Evolutionary conservation across 2,113 vertebrate genomes (phyloP).

Genomic region (Myotis lucifugus): DNA sequence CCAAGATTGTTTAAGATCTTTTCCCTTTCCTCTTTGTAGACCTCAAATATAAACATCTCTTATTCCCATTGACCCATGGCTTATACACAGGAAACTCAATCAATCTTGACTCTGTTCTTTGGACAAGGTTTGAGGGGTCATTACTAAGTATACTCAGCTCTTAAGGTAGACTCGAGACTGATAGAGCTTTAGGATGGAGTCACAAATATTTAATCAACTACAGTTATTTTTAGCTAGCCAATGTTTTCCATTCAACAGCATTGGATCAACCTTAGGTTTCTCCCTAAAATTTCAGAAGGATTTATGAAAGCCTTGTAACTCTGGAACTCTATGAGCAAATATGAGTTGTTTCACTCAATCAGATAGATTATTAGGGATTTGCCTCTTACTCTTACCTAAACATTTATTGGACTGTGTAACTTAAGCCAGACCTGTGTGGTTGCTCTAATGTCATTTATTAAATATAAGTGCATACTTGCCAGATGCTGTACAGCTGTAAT

Average conservation of each 20-base stretch:
- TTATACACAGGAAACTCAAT: background rate
- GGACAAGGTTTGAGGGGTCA: background rate
- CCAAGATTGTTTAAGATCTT: background rate
- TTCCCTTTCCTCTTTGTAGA: background rate
- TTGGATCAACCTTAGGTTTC: background rate
- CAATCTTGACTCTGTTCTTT: background rate
- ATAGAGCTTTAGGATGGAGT: background rate
- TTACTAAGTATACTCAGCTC: background rate
- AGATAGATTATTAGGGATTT: background rate
- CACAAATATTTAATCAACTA: background rate
- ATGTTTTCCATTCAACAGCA: background rate
- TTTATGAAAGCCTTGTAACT: background rate
- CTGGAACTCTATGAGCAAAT: background rate
- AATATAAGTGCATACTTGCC: background rate
- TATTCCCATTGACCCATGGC: background rate
- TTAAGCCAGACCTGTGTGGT: background rate
- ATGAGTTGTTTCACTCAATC: background rate
- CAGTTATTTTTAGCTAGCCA: background rate
- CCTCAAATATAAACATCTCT: background rate
- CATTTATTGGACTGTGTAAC: background rate
- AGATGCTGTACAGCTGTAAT: background rate
- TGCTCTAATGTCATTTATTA: background rate
- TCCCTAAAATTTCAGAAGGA: background rate
- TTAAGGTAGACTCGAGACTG: background rate
- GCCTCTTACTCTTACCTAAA: background rate